Evolutionary conservation across 2,888 invertebrate species (phyloP).

Genomic region (Trissonchulus latispiculum): DNA sequence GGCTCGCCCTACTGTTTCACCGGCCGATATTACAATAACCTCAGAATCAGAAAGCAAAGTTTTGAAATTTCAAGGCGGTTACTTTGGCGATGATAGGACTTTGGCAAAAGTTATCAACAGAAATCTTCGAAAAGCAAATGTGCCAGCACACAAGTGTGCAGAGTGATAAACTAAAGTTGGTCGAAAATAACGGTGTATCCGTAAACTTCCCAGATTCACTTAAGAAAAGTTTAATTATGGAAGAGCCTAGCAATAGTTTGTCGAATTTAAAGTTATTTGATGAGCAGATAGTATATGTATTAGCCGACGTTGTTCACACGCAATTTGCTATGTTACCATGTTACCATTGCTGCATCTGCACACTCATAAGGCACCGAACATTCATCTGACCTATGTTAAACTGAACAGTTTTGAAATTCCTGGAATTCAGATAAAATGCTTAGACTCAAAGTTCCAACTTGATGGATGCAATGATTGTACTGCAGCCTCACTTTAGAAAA

Average conservation of each 20-base stretch:
- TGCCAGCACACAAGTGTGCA: too few relatives aligned
- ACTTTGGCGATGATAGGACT: neutral
- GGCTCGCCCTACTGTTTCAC: too few relatives aligned
- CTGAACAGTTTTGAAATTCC: neutral
- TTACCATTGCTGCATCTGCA: neutral
- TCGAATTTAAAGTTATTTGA: too few relatives aligned
- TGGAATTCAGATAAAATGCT: neutral
- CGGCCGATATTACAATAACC: too few relatives aligned
- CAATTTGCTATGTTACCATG: neutral
- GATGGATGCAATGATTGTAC: neutral
- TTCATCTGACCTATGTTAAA: neutral
- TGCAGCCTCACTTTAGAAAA: neutral
- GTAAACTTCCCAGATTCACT: too few relatives aligned
- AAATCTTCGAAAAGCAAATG: neutral
- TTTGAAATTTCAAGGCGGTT: neutral
- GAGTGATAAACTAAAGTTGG: too few relatives aligned
- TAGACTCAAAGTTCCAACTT: neutral
- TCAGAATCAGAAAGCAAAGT: too few relatives aligned
- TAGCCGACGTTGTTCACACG: neutral
- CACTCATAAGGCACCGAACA: neutral
- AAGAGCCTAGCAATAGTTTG: too few relatives aligned
- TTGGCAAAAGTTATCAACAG: neutral
- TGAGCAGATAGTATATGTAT: neutral
- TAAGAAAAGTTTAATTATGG: too few relatives aligned
- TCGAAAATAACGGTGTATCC: too few relatives aligned